Evolutionary conservation across 2,113 vertebrate species (phyloP).

Genomic region (Corapipo altera): DNA sequence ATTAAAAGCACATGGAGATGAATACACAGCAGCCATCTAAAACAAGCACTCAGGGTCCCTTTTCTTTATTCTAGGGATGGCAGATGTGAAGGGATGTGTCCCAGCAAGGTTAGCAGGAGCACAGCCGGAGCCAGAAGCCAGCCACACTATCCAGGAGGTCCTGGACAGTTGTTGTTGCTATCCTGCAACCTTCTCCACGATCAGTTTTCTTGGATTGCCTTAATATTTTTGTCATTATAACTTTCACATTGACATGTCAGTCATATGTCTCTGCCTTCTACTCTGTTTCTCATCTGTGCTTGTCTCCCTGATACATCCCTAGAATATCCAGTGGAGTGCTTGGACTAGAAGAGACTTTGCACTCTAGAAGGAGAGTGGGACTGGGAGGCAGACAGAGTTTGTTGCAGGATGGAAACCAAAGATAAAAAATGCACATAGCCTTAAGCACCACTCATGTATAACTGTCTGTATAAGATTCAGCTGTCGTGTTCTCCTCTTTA

Average conservation of each 20-base stretch:
- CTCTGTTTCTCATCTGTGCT: background rate
- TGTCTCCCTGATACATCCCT: background rate
- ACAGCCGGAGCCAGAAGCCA: background rate
- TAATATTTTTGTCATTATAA: background rate
- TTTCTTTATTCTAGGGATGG: background rate
- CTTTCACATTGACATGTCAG: background rate
- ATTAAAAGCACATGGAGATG: background rate
- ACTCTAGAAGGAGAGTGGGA: background rate
- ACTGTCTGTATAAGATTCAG: background rate
- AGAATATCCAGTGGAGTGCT: accelerated
- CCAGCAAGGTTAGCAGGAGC: background rate
- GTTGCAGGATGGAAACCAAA: background rate
- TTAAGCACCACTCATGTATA: background rate
- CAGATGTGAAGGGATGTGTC: background rate
- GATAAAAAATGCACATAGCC: background rate
- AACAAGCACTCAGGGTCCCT: background rate
- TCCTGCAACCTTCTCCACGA: background rate
- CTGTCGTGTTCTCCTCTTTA: background rate
- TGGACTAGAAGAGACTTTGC: background rate
- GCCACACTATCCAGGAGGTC: background rate
- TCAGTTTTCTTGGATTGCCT: background rate
- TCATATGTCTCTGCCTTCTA: background rate
- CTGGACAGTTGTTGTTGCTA: too few species aligned
- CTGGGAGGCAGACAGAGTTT: background rate
- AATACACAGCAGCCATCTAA: background rate